These are phyloP conservation scores for Thalassophryne amazonica DNA, from an alignment of 2,797 vertebrate genomes.

Conservation along the genomic window DNA sequence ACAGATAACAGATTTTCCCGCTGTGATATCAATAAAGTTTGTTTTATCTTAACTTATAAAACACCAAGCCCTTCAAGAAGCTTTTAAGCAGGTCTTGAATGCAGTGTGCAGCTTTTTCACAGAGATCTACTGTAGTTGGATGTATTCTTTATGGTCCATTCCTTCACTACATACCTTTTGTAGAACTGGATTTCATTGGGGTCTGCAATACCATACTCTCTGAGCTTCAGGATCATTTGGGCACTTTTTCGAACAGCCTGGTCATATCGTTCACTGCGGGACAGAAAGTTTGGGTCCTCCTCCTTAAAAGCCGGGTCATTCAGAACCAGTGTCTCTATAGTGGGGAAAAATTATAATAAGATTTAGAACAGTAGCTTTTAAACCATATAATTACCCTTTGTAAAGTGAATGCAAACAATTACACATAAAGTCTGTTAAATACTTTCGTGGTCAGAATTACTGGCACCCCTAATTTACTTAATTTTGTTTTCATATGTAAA, in stretches of 20 bases:
- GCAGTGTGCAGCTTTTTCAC: too few relatives aligned
- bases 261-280: constrained; percentile 92
- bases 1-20: too few relatives aligned
- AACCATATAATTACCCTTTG: neutral
- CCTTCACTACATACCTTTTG: constrained; percentile 82
- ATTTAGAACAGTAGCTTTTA: constrained; percentile 1
- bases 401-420: neutral
- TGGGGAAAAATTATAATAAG: constrained; percentile 5
- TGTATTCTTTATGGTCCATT: neutral
- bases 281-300: constrained; percentile 90
- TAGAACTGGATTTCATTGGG: constrained; percentile 92
- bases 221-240: constrained; percentile 88
- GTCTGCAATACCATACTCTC: constrained; percentile 89
- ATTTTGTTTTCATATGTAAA: too few relatives aligned
- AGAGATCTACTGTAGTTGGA: neutral
- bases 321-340: constrained; percentile 83
- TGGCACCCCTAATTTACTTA: too few relatives aligned
- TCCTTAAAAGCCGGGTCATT: constrained; percentile 90
- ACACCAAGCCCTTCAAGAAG: too few relatives aligned
- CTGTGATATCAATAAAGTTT: too few relatives aligned
- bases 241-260: constrained; percentile 89
- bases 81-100: too few relatives aligned
- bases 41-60: too few relatives aligned
- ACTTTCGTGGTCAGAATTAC: neutral
- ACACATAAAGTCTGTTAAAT: neutral